Percentiles rank a stretch among this genome's conserved stretches.
Conservation (phyloP, 1,140 invertebrate genomes). For the Drosophila dunni region DNA sequence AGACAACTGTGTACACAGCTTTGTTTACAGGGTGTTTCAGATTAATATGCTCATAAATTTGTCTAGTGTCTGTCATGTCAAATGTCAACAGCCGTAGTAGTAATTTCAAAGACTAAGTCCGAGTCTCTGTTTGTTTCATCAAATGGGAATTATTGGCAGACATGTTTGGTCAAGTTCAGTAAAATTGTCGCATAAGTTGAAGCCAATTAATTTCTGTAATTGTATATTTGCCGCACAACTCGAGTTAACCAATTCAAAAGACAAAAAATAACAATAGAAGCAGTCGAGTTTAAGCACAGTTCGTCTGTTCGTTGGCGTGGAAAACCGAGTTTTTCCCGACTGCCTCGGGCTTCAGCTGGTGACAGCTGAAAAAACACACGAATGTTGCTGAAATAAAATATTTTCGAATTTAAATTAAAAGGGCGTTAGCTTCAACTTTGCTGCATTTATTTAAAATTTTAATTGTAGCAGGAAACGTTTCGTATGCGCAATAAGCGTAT, state of each 20-base stretch:
- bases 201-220: conserved; percentile 70
- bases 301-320: neutral
- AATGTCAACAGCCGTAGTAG: conserved; percentile 52
- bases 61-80: conserved; percentile 47
- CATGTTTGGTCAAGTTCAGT: conserved; percentile 31
- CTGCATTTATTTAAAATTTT: conserved; percentile 5
- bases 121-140: neutral
- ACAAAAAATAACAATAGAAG: neutral
- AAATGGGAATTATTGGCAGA: conserved; percentile 19
- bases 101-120: conserved; percentile 13
- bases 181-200: conserved; percentile 18
- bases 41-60: conserved; percentile 47
- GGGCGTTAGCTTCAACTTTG: neutral
- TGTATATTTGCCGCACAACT: conserved; percentile 32
- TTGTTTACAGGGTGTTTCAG: conserved; percentile 4
- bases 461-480: conserved; percentile 2
- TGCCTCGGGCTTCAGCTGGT: conserved; percentile 13
- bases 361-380: conserved; percentile 9
- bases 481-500: neutral
- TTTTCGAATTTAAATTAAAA: neutral
- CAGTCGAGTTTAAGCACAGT: neutral
- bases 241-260: neutral
- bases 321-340: conserved; percentile 7
- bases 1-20: neutral
- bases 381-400: too few species aligned